Evolutionary conservation across 2,888 invertebrate genomes (phyloP).

Genomic region (Schizotus pectinicornis): DNA sequence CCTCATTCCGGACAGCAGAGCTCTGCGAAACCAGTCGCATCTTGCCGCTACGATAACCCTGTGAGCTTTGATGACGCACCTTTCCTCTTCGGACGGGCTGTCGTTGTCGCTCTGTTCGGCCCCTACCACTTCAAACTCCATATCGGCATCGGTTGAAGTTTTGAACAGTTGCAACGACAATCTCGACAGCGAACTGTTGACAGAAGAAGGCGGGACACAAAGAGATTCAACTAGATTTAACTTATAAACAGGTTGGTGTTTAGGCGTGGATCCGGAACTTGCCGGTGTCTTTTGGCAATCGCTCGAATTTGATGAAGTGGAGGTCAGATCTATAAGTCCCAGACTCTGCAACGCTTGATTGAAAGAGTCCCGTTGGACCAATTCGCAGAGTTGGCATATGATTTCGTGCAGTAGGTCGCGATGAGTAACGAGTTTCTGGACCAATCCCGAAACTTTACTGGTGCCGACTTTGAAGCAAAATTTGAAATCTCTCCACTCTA

Average conservation of each 20-base stretch:
- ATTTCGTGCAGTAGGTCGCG: constrained; percentile 60
- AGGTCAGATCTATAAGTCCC: constrained; percentile 59
- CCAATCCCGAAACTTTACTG: constrained; percentile 68
- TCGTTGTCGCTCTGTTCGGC: constrained; percentile 12
- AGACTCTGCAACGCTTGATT: constrained; percentile 65
- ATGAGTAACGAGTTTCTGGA: constrained; percentile 61
- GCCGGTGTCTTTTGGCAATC: constrained; percentile 34
- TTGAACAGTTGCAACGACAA: constrained; percentile 65
- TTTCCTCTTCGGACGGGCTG: constrained; percentile 38
- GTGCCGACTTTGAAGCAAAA: constrained; percentile 68
- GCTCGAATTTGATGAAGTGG: constrained; percentile 29
- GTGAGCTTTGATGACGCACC: constrained; percentile 63
- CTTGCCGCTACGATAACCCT: constrained; percentile 70
- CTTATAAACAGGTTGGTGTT: constrained; percentile 44
- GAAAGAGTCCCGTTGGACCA: constrained; percentile 69
- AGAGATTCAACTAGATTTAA: constrained; percentile 65
- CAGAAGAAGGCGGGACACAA: constrained; percentile 65
- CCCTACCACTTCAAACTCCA: constrained; percentile 68
- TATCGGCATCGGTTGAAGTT: constrained; percentile 65
- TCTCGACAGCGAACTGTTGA: constrained; percentile 64
- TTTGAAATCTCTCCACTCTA: constrained; percentile 68
- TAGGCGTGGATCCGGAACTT: constrained; percentile 40
- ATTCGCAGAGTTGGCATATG: constrained; percentile 62
- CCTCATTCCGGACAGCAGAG: constrained; percentile 72
- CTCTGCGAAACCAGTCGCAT: constrained; percentile 74